phyloP scores from a whole-genome alignment of 2,888 invertebrate genomes.

The Pteria penguin region DNA sequence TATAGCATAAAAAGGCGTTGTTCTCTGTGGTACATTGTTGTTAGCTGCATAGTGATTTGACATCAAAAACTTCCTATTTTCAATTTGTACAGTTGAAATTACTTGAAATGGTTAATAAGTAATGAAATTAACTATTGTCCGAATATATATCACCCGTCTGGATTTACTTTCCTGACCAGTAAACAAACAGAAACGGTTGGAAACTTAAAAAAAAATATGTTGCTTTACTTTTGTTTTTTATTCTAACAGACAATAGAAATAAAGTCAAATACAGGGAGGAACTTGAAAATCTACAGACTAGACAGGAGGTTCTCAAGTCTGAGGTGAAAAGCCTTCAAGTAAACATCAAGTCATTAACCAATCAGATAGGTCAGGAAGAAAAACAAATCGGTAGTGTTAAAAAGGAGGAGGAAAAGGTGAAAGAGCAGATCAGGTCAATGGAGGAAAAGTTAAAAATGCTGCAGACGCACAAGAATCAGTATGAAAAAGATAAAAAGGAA shows the following conservation, averaged over 20 bases:
- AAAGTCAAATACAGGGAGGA: conserved; percentile 35
- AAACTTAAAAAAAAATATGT: too few relatives aligned
- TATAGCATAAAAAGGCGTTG: too few relatives aligned
- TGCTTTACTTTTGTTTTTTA: neutral
- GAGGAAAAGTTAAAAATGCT: conserved; percentile 34
- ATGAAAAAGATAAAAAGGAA: conserved; percentile 20
- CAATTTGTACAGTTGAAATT: too few relatives aligned
- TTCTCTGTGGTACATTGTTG: too few relatives aligned
- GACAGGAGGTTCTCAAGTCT: conserved; percentile 34
- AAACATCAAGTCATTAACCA: conserved; percentile 22
- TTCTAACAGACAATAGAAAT: conserved; percentile 21
- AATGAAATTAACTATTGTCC: too few relatives aligned
- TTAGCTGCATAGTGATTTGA: too few relatives aligned
- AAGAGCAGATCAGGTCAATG: conserved; percentile 25
- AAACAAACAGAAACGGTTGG: neutral
- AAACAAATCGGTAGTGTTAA: conserved; percentile 25
- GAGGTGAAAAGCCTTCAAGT: conserved; percentile 29
- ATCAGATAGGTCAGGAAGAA: conserved; percentile 27
- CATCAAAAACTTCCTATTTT: too few relatives aligned
- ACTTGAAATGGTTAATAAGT: too few relatives aligned
- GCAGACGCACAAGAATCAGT: conserved; percentile 24
- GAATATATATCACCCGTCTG: neutral
- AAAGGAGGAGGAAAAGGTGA: conserved; percentile 33
- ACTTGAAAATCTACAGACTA: conserved; percentile 33
- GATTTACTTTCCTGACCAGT: too few relatives aligned